Conservation (phyloP, 2,888 invertebrate genomes). For the Tipula unca region DNA sequence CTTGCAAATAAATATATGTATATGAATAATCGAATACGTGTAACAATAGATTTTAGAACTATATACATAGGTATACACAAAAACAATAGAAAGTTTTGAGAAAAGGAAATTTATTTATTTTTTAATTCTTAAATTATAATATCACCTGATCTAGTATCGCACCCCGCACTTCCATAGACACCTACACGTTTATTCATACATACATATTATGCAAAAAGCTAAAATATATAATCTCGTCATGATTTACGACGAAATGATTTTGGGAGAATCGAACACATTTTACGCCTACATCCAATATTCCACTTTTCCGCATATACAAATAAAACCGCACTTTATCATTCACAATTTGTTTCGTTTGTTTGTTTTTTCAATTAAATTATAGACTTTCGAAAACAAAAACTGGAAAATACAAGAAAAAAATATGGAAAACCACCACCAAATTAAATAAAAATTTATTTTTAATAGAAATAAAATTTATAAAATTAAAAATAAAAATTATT, state of each 20-base stretch:
- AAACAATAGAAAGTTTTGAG: not conserved
- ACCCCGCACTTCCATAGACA: not conserved
- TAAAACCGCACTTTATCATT: not conserved
- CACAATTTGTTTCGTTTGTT: not conserved
- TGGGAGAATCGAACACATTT: not conserved
- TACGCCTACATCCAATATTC: not conserved
- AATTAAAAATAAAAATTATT: conserved; percentile 3
- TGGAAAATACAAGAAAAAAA: not conserved
- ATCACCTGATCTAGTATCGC: not conserved
- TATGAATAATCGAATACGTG: not conserved
- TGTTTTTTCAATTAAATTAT: not conserved
- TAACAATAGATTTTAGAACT: not conserved
- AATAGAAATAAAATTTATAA: not conserved
- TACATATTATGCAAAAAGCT: not conserved
- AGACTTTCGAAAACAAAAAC: not conserved
- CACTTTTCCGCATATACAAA: not conserved
- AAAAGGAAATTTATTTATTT: not conserved
- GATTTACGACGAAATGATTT: not conserved
- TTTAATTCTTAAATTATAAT: not conserved
- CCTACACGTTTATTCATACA: not conserved
- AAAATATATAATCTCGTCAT: not conserved
- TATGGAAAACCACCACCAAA: not conserved
- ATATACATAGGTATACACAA: not conserved
- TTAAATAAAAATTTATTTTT: not conserved
- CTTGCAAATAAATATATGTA: not conserved